phyloP scores from a whole-genome alignment of 2,113 vertebrate genomes.

The Barnardius zonarius region DNA sequence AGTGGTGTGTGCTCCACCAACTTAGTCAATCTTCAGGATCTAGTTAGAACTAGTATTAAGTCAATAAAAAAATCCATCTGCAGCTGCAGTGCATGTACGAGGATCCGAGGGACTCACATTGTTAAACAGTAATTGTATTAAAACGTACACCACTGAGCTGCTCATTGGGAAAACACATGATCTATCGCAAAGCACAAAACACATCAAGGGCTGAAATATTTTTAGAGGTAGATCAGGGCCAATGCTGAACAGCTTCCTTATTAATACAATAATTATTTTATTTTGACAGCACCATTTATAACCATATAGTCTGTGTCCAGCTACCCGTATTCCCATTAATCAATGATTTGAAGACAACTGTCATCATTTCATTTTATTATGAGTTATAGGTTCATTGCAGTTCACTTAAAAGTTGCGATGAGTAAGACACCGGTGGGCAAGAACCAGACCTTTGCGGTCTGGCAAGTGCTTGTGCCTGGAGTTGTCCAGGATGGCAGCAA shows the following conservation, averaged over 20 bases:
- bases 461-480: accelerated
- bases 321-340: slow-evolving; percentile 78
- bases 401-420: slow-evolving; percentile 45
- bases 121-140: slow-evolving; percentile 39
- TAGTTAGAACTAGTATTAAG: slow-evolving; percentile 64
- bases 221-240: slow-evolving; percentile 6
- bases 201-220: slow-evolving; percentile 12
- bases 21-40: slow-evolving; percentile 51
- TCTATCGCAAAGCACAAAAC: slow-evolving; percentile 17
- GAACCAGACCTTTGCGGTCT: not conserved
- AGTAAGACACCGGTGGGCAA: not conserved
- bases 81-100: not conserved
- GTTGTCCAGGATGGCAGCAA: not conserved
- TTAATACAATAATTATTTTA: slow-evolving; percentile 82
- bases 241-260: slow-evolving; percentile 67
- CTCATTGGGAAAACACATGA: not conserved
- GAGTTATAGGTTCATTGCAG: slow-evolving; percentile 73
- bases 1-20: slow-evolving; percentile 59
- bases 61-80: slow-evolving; percentile 53
- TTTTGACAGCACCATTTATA: slow-evolving; percentile 80
- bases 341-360: slow-evolving; percentile 73
- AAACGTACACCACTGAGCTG: not conserved
- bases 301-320: slow-evolving; percentile 80
- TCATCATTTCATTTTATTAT: slow-evolving; percentile 74
- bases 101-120: not conserved